These are phyloP conservation scores for Malthinus seriepunctatus DNA, from an alignment of 2,888 invertebrate species.

Conservation along the genomic window DNA sequence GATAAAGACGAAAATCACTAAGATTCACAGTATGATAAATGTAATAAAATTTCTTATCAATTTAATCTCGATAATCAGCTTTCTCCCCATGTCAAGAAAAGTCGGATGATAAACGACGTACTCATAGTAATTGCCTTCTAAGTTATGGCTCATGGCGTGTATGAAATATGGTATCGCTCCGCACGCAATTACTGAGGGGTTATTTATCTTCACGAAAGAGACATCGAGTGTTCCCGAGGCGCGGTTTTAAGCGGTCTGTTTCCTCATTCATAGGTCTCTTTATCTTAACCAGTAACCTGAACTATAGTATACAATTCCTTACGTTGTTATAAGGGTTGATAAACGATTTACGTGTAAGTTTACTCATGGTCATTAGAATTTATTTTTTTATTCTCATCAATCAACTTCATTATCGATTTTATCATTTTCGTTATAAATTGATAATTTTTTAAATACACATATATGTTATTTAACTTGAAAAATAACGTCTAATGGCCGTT, in stretches of 20 bases:
- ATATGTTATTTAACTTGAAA: no score
- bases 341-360: conserved; percentile 38
- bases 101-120: conserved; percentile 61
- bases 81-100: conserved; percentile 46
- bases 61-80: conserved; percentile 52
- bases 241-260: conserved; percentile 44
- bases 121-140: conserved; percentile 64
- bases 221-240: conserved; percentile 38
- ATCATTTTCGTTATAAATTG: no score
- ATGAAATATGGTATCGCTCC: conserved; percentile 64
- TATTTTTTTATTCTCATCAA: no score
- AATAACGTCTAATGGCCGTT: no score
- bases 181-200: conserved; percentile 62
- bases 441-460: no score
- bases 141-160: conserved; percentile 62
- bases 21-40: conserved; percentile 39
- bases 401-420: no score
- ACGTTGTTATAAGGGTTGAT: conserved; percentile 38
- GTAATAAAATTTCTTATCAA: conserved; percentile 49
- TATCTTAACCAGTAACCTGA: conserved; percentile 40
- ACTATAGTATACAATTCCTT: conserved; percentile 22
- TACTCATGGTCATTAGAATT: no score
- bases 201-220: conserved; percentile 56
- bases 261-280: conserved; percentile 49
- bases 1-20: conserved; percentile 25